Base-by-base conservation (phyloP, 2,113 vertebrate genomes). In the Salvator merianae region DNA sequence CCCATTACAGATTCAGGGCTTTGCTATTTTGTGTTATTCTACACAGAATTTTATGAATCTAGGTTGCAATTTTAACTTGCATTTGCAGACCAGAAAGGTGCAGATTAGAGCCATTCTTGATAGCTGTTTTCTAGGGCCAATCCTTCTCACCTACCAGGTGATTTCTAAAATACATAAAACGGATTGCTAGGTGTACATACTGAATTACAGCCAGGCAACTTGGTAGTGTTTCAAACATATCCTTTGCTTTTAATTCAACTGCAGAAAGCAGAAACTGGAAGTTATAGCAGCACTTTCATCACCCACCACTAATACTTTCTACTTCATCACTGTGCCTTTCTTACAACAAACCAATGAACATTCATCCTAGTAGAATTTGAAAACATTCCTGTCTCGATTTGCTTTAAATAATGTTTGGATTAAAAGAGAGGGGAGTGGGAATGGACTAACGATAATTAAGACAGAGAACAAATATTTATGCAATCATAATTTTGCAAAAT, bases 321-420 rank as follows among this genome's bases (percentile, higher is more conserved):
- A 91, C 93, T 90, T 88, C 36, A 92, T 95, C 83, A 90, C 91
- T 91, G 93, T 95, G 90, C 93, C 91, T 94, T 95, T 93, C 88
- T 90, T 87, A 88, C 79, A 90, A 89, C 43, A 90, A 90, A 91
- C 55, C 0, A 0, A 53, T 84, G 32, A 84, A 59, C 16, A 59
- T 59, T 59, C 69, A 71, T 14, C 63, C 36, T 73, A 82, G 47
- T 81, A 88, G 66, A 81, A 77, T 55, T 83, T 77, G 68, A 72
- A 24, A 70, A 84, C 13, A 40, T 82, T 87, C 75, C 10, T 38
- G 43, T 86, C 63, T 88, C 28, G 20, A 74, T 79, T 85, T 88
- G 50, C 81, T 87, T 88, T 90, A 40, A 38, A 66, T 83, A 83
- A 38, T 16, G 28, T 79, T 68, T 75, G 38, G 74, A 76, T 89